Evolutionary conservation across 2,113 vertebrate species (phyloP).

Genomic region (Dipodomys spectabilis): DNA sequence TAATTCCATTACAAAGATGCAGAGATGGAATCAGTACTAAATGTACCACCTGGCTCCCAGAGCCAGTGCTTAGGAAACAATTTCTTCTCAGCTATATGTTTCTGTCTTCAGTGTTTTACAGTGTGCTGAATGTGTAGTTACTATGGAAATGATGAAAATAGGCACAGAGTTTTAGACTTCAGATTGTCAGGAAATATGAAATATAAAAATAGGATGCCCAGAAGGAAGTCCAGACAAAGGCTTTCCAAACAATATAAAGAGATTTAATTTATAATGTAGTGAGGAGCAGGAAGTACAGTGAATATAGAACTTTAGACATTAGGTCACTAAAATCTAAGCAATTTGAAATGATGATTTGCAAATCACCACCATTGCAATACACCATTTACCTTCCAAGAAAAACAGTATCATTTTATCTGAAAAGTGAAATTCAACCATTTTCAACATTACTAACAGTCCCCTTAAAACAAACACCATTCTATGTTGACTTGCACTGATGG

Average conservation of each 20-base stretch:
- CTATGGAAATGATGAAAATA: slow-evolving; percentile 66
- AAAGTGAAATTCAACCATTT: slow-evolving; percentile 25
- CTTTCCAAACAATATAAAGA: slow-evolving; percentile 28
- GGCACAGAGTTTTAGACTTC: slow-evolving; percentile 16
- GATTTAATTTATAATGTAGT: background rate
- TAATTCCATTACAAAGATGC: slow-evolving; percentile 19
- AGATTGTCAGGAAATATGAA: slow-evolving; percentile 61
- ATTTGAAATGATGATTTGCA: slow-evolving; percentile 15
- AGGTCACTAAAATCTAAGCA: background rate
- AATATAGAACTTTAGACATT: background rate
- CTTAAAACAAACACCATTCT: slow-evolving; percentile 31
- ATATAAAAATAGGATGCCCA: slow-evolving; percentile 60
- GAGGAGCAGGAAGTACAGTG: background rate
- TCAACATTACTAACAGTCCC: slow-evolving; percentile 8
- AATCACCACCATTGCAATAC: background rate
- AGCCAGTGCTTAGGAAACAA: slow-evolving; percentile 10
- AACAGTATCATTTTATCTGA: slow-evolving; percentile 33
- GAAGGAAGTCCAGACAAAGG: background rate
- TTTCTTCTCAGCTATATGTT: slow-evolving; percentile 34
- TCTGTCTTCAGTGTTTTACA: slow-evolving; percentile 58
- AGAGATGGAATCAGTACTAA: background rate
- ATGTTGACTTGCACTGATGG: background rate
- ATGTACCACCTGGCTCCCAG: background rate
- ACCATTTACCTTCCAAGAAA: slow-evolving; percentile 23
- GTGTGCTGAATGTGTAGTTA: slow-evolving; percentile 55